These are phyloP conservation scores for Halocaridina rubra DNA, from an alignment of 2,888 invertebrate species.

Conservation along the genomic window DNA sequence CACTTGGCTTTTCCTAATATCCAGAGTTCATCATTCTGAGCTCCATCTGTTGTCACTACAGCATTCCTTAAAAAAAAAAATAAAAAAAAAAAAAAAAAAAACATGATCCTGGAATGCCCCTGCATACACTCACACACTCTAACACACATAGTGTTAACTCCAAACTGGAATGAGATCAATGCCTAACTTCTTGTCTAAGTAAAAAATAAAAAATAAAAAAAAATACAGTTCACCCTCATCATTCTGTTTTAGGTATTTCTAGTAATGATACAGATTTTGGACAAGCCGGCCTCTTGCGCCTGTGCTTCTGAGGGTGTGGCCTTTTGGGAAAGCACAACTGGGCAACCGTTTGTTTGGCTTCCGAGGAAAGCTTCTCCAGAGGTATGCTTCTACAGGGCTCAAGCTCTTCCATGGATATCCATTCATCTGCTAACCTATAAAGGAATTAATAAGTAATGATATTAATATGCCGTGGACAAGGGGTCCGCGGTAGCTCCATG, in stretches of 20 bases:
- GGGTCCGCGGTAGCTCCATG: too few species aligned
- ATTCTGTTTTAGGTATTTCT: slow-evolving; percentile 49
- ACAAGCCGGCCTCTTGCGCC: slow-evolving; percentile 48
- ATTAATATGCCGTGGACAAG: too few species aligned
- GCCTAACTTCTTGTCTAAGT: slow-evolving; percentile 54
- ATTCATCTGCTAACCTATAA: slow-evolving; percentile 44
- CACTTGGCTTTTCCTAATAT: slow-evolving; percentile 37
- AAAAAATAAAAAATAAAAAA: slow-evolving; percentile 24
- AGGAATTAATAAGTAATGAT: background rate
- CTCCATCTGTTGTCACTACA: slow-evolving; percentile 37
- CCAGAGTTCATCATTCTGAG: slow-evolving; percentile 52
- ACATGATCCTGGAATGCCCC: slow-evolving; percentile 47
- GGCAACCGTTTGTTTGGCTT: slow-evolving; percentile 45
- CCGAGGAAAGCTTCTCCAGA: slow-evolving; percentile 37
- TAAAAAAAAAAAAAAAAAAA: too few species aligned
- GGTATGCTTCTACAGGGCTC: slow-evolving; percentile 19
- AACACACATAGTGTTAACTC: slow-evolving; percentile 52
- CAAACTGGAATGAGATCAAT: slow-evolving; percentile 58
- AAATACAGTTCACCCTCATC: slow-evolving; percentile 41
- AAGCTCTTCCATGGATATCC: slow-evolving; percentile 29
- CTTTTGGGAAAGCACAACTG: slow-evolving; percentile 41
- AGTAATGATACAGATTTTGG: slow-evolving; percentile 50
- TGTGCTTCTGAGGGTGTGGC: slow-evolving; percentile 38
- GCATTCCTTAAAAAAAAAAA: slow-evolving; percentile 23
- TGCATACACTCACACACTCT: slow-evolving; percentile 21